These are phyloP conservation scores for Plecturocebus donacophilus DNA, from an alignment of 2,113 vertebrate genomes.

Conservation along the genomic window DNA sequence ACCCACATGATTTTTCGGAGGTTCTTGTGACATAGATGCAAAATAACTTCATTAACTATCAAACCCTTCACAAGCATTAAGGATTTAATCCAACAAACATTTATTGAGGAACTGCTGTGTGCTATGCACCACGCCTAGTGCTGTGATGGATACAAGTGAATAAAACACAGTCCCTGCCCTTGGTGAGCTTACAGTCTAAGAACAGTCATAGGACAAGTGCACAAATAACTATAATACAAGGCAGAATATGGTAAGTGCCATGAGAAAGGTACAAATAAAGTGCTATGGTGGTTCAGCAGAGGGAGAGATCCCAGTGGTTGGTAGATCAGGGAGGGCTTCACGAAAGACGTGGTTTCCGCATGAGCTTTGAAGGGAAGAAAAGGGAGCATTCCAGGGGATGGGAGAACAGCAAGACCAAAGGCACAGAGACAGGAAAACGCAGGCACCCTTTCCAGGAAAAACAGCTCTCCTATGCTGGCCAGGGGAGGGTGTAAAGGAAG, in stretches of 20 bases:
- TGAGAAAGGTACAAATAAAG: slow-evolving; percentile 74
- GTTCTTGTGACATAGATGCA: background rate
- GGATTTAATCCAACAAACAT: slow-evolving; percentile 70
- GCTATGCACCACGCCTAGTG: slow-evolving; percentile 45
- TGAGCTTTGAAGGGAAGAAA: slow-evolving; percentile 48
- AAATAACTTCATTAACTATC: background rate
- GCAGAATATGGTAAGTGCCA: slow-evolving; percentile 68
- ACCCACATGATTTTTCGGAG: background rate
- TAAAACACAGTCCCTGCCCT: slow-evolving; percentile 58
- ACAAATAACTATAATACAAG: slow-evolving; percentile 75
- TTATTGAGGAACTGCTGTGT: slow-evolving; percentile 74
- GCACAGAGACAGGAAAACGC: slow-evolving; percentile 32
- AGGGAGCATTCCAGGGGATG: background rate
- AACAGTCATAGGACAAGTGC: slow-evolving; percentile 55
- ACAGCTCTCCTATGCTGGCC: background rate
- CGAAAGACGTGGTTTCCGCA: slow-evolving; percentile 37
- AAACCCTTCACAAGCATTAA: background rate
- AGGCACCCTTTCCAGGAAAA: background rate
- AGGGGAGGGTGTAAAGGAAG: background rate
- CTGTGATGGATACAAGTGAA: slow-evolving; percentile 41
- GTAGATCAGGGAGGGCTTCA: slow-evolving; percentile 31
- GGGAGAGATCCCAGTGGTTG: slow-evolving; percentile 50
- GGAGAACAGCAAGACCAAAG: slow-evolving; percentile 47
- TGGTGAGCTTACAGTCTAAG: slow-evolving; percentile 63
- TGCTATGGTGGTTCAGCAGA: slow-evolving; percentile 55